A percentile compares a stretch with the other conserved stretches of the same genome.
Evolutionary conservation across 2,797 vertebrate species (phyloP).

Genomic region (Pipistrellus pipistrellus): DNA sequence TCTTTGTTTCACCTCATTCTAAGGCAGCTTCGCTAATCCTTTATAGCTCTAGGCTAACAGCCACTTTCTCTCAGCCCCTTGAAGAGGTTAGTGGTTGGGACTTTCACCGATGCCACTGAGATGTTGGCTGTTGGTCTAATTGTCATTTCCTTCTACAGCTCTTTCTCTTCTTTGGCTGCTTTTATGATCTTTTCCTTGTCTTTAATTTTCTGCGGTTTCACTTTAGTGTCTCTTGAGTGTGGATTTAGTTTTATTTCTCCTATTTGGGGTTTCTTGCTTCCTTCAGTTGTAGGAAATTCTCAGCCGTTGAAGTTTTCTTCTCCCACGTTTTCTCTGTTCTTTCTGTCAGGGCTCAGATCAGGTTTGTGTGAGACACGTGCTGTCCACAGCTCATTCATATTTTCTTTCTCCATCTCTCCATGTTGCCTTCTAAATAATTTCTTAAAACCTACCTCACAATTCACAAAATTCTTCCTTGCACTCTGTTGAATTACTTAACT

Average conservation of each 20-base stretch:
- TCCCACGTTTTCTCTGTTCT: neutral
- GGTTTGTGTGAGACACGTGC: neutral
- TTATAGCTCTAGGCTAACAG: neutral
- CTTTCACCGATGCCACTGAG: neutral
- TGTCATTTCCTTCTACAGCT: neutral
- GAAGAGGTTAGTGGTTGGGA: neutral
- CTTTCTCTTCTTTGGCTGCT: neutral
- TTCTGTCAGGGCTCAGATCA: neutral
- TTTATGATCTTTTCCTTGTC: neutral
- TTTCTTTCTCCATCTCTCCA: neutral
- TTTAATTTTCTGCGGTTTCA: slow-evolving; percentile 32
- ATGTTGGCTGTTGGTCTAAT: neutral
- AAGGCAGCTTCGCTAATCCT: neutral
- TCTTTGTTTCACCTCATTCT: neutral
- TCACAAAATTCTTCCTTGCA: neutral
- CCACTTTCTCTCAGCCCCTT: neutral
- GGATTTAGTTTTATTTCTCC: slow-evolving; percentile 6
- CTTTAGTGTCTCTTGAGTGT: neutral
- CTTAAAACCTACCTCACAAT: neutral
- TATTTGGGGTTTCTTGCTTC: neutral
- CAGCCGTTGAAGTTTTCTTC: no score
- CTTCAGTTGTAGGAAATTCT: slow-evolving; percentile 21
- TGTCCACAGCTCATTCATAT: neutral
- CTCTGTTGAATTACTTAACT: neutral
- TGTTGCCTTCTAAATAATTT: neutral